A percentile compares a stretch with the other conserved stretches of the same genome.
Conservation (phyloP, 2,888 invertebrate species). For the Labia minor region DNA sequence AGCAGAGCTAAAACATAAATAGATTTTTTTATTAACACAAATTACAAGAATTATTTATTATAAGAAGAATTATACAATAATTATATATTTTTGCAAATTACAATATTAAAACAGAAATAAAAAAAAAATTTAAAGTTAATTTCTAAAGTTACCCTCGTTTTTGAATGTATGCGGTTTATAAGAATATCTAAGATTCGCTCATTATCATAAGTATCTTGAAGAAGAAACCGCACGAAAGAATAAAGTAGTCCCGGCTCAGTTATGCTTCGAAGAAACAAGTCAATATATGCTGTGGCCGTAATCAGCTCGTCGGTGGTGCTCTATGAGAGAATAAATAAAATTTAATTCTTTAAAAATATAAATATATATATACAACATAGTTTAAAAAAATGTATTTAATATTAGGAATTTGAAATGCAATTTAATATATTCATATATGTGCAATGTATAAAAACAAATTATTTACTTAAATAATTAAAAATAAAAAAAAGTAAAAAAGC, state of each 20-base stretch:
- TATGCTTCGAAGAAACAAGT: conserved; percentile 77
- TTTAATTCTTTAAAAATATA: too few species aligned
- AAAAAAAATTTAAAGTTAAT: too few species aligned
- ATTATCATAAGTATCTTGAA: conserved; percentile 74
- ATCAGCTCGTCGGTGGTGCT: conserved; percentile 78
- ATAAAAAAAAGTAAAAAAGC: too few species aligned
- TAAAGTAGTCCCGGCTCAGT: conserved; percentile 73
- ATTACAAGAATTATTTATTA: conserved; percentile 15
- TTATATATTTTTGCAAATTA: conserved; percentile 16
- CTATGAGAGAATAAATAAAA: conserved; percentile 45
- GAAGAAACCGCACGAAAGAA: conserved; percentile 73
- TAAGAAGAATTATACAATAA: conserved; percentile 16
- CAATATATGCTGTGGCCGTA: conserved; percentile 86
- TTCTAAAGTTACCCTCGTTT: conserved; percentile 60
- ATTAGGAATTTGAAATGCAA: too few species aligned
- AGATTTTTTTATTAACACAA: conserved; percentile 19
- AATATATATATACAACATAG: too few species aligned
- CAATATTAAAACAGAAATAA: conserved; percentile 21
- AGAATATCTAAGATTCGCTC: conserved; percentile 70
- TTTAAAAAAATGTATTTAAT: too few species aligned
- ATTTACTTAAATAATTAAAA: too few species aligned
- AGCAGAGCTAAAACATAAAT: conserved; percentile 50
- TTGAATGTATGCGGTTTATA: conserved; percentile 63
- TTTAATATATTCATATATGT: too few species aligned
- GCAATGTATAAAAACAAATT: too few species aligned